Evolutionary conservation across 2,113 vertebrate species (phyloP), one percentile per base, ranked within the genome.

Genomic region (Myotis yumanensis): DNA sequence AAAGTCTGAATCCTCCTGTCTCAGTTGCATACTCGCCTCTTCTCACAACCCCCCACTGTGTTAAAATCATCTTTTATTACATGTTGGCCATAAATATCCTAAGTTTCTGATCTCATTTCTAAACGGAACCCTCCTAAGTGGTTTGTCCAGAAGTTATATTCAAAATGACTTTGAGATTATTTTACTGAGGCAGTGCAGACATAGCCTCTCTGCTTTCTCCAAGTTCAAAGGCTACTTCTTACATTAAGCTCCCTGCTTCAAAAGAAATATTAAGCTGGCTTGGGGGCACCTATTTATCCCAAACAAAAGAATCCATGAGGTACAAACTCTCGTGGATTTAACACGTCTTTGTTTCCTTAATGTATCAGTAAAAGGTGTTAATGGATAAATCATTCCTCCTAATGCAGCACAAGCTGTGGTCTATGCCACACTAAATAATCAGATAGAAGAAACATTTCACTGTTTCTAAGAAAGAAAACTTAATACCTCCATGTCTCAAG

Each of bases 301-400:
- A 95, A 97, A 89, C 40, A 90, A 95, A 96, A 92, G 30, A 17
- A 93, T 89, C 69, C 69, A 66, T 91, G 73, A 76, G 23, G 37
- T 90, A 68, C 22, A 81, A n/a, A 92, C 3, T 71, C 35, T 95
- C 35, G 25, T 9, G 2, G 54, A 71, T 83, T 92, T 95, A 86
- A 96, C 57, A 97, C 40, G 69, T 90, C 86, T 95, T 94, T 88
- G 28, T 93, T 93, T 96, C 71, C 59, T 92, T 73, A 66, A 6
- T 81, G 48, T 72, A 51, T 86, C 35, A 4, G 64, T 86, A 90
- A 97, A 94, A 94, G 23, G 14, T 86, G 15, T 76, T 93, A 93
- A 89, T 92, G 52, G 81, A 82, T 95, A 95, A 95, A 95, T 90
- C 73, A 73, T 91, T 96, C 82, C 79, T 89, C 76, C 64, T 86